Evolutionary conservation across 2,888 invertebrate species (phyloP).

Genomic region (Tipula confusa): DNA sequence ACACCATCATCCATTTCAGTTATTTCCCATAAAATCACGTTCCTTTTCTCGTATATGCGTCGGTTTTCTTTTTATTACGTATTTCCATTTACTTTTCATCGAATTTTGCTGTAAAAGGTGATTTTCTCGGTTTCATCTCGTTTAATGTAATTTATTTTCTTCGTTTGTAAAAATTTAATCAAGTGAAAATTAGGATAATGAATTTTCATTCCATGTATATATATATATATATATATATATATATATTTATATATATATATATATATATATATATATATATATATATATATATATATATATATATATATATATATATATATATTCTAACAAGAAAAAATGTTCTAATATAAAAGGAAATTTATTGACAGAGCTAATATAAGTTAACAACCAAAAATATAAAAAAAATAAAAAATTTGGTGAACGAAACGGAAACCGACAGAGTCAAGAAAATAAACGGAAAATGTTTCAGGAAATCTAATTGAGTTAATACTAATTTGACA

Average conservation of each 20-base stretch:
- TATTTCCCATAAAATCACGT: background rate
- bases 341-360: background rate
- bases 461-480: background rate
- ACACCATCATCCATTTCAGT: background rate
- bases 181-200: background rate
- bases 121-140: background rate
- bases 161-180: background rate
- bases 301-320: too few relatives aligned
- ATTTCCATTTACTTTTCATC: background rate
- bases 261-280: too few relatives aligned
- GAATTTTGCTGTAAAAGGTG: background rate
- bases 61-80: background rate
- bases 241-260: too few relatives aligned
- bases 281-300: too few relatives aligned
- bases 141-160: background rate
- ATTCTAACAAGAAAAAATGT: background rate
- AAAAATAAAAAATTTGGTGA: background rate
- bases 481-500: background rate
- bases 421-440: background rate
- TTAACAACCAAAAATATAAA: background rate
- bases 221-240: too few relatives aligned
- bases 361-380: background rate
- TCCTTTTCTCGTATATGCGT: background rate
- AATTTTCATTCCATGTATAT: background rate
- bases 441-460: background rate